Evolutionary conservation across 2,888 invertebrate species (phyloP).

Genomic region (Eulithis prunata): DNA sequence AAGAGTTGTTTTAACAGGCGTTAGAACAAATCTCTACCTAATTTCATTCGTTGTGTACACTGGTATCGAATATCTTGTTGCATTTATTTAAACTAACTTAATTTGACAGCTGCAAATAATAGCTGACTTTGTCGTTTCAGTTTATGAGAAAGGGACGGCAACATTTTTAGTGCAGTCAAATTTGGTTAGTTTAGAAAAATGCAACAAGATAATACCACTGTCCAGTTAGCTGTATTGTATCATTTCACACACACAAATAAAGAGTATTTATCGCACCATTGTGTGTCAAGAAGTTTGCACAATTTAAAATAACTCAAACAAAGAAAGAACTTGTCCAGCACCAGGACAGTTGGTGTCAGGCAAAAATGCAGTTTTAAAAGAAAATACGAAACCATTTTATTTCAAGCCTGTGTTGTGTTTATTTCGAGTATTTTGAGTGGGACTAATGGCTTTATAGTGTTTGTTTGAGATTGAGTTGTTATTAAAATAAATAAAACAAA

Average conservation of each 20-base stretch:
- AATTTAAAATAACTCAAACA: constrained; percentile 11
- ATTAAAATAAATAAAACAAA: neutral
- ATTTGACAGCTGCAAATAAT: too few relatives aligned
- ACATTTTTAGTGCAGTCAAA: too few relatives aligned
- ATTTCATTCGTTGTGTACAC: neutral
- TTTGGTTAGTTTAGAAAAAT: too few relatives aligned
- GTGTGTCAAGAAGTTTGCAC: neutral
- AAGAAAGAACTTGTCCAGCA: constrained; percentile 2
- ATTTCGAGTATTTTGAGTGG: constrained; percentile 19
- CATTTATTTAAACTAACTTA: too few relatives aligned
- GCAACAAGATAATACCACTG: too few relatives aligned
- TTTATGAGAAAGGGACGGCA: too few relatives aligned
- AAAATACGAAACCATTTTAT: constrained; percentile 14
- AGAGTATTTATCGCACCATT: neutral
- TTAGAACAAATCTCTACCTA: too few relatives aligned
- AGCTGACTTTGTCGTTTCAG: too few relatives aligned
- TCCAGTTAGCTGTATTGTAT: neutral
- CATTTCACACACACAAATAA: neutral
- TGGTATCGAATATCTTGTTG: too few relatives aligned
- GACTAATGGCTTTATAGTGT: constrained; percentile 5
- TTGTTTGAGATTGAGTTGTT: constrained; percentile 10
- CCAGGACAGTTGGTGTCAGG: constrained; percentile 9
- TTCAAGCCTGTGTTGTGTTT: constrained; percentile 15
- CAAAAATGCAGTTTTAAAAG: constrained; percentile 25
- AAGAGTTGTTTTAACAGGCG: too few relatives aligned